phyloP scores from a whole-genome alignment of 53 echinoderm and acorn worm species.

The Antedon mediterranea region DNA sequence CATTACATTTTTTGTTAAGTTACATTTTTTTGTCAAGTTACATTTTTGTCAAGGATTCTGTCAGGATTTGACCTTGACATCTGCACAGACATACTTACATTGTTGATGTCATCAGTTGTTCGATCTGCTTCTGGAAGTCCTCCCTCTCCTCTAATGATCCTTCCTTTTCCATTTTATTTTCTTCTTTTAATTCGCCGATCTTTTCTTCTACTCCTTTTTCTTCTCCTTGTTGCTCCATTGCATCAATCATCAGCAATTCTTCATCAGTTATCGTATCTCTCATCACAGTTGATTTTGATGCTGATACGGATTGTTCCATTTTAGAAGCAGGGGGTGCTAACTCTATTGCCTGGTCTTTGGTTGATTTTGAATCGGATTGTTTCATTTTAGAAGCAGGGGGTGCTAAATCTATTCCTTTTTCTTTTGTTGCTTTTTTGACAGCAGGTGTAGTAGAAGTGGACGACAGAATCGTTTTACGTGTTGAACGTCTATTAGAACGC shows the following conservation, averaged over 20 bases:
- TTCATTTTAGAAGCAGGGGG: too few species aligned
- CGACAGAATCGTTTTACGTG: not conserved
- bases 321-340: not conserved
- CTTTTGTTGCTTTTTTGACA: too few species aligned
- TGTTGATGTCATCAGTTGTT: constrained; percentile 67
- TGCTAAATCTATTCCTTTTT: too few species aligned
- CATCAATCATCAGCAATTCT: constrained; percentile 50
- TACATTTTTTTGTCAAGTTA: too few species aligned
- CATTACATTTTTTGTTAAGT: too few species aligned
- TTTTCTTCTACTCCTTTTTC: not conserved
- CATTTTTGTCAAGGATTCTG: too few species aligned
- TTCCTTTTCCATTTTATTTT: constrained; percentile 10
- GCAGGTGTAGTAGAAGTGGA: not conserved
- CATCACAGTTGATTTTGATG: not conserved
- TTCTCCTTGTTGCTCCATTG: constrained; percentile 27
- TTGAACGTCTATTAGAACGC: not conserved
- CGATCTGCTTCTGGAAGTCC: constrained; percentile 78
- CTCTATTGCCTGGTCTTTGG: not conserved
- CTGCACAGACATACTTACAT: constrained; percentile 35
- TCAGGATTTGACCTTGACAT: too few species aligned
- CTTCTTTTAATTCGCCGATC: not conserved
- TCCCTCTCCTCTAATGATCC: constrained; percentile 57
- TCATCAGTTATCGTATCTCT: constrained; percentile 41
- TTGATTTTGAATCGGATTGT: too few species aligned
- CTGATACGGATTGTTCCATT: not conserved